Base-by-base conservation (phyloP, 1,140 invertebrate genomes). In the Drosophila asahinai region DNA sequence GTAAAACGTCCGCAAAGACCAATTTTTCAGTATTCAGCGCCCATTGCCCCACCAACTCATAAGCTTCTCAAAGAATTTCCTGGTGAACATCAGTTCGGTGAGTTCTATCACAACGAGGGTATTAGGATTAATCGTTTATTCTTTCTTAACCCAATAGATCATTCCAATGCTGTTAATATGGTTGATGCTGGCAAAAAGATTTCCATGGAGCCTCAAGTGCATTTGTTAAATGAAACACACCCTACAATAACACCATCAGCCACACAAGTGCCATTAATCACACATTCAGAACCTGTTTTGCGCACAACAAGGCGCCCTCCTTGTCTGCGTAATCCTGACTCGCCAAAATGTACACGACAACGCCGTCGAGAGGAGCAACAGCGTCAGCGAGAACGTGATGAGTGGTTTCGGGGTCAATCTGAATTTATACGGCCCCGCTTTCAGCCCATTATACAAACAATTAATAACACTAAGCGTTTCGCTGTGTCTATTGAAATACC, bases 401-500 rank as follows among this genome's bases (percentile, higher is more conserved):
- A 90, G 58, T 86, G 83, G 78, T 78, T 92, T 42, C 76, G 91
- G 19, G 86, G 87, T 25, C 91, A 91, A 58, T 70, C 84, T 1
- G 79, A 91, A 60, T 91, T 82, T 60, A 71, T 81, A 43, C 63
- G 74, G 9, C 90, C 91, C 3, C 77, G 65, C 17, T 92, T 81
- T 38, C 86, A 92, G 36, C 86, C 90, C 19, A 81, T 90, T 30
- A 59, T 91, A 38, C 91, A 92, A 61, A 92, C 91, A 4, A 78
- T 91, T 2, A 91, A 91, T 66, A 92, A 91, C 15, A 92, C 91
- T 1, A 90, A 82, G 58, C 81, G 89, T 11, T 91, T 91, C 45
- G 91, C 89, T 0, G 86, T 91, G 2, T 92, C 90, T 19, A 92
- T 92, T 49, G 86, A 91, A 62, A 92, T 92, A 72, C 91, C 91